Evolutionary conservation across 2,797 vertebrate species (phyloP).

Genomic region (Epinephelus awoara): DNA sequence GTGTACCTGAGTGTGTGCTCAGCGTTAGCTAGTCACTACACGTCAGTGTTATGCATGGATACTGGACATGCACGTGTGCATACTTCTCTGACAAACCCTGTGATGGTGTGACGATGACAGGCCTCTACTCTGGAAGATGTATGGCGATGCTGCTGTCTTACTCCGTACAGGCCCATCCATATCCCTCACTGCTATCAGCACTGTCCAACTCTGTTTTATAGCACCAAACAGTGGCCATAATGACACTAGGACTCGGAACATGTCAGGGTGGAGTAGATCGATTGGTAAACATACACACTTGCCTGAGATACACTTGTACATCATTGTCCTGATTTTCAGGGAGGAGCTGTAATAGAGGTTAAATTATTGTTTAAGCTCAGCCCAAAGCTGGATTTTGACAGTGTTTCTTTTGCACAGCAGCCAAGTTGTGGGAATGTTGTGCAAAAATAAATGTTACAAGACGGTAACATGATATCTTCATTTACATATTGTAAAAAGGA

Average conservation of each 20-base stretch:
- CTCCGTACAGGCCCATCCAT: conserved; percentile 68
- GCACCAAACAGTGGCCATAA: conserved; percentile 69
- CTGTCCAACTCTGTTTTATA: conserved; percentile 74
- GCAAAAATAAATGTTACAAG: background rate
- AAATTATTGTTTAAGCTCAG: conserved; percentile 21
- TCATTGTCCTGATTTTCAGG: conserved; percentile 67
- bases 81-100: conserved; percentile 46
- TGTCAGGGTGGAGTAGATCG: conserved; percentile 61
- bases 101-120: conserved; percentile 60
- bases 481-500: too few species aligned
- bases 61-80: conserved; percentile 50
- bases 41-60: conserved; percentile 33
- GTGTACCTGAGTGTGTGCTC: conserved; percentile 45
- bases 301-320: conserved; percentile 72
- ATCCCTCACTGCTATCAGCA: conserved; percentile 75
- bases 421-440: background rate
- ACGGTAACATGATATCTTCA: too few species aligned
- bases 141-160: conserved; percentile 59
- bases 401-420: background rate
- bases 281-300: conserved; percentile 68
- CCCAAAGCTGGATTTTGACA: conserved; percentile 7
- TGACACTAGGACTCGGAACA: conserved; percentile 61
- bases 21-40: conserved; percentile 24
- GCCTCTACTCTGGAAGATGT: conserved; percentile 65
- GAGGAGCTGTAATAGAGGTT: conserved; percentile 36